Evolutionary conservation across 2,888 invertebrate species (phyloP), one percentile per base, ranked within the genome.

Genomic region (Chloromyia formosa): DNA sequence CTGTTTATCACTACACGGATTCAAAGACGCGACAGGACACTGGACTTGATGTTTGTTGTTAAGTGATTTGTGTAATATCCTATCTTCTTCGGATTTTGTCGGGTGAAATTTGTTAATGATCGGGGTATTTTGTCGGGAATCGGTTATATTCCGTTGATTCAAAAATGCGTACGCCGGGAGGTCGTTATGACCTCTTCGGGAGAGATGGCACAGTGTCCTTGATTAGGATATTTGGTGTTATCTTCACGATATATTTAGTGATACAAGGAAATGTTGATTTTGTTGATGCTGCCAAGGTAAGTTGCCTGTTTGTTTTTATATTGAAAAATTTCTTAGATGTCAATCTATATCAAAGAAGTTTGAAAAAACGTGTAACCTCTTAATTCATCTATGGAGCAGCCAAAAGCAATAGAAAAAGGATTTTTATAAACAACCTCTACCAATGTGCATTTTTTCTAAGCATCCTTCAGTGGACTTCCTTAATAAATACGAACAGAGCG

Each of bases 201-300:
- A 64, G 45, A 58, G 66, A 49, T 62, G 23, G 62, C 53, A 18
- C 75, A 9, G 62, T 69, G 64, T 75, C 75, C 73, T 42, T 75
- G 12, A 18, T 20, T 69, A 79, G 80, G 80, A 79, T 80, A 75
- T 79, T 82, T 78, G 78, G 83, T 75, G 80, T 81, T 77, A 80
- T 80, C 58, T 77, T 82, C 73, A 81, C 77, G 78, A 68, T 83
- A 73, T 77, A 83, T 74, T 79, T 81, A 60, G 76, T 80, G 75
- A 76, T 80, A 54, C 75, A 79, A 78, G 79, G 80, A 78, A 79
- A 80, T 77, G 81, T 81, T 74, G 79, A 78, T 77, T 78, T 82
- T 74, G 80, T 79, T n/a, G 80, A 81, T 60, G 83, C 83, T 72
- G 83, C 83, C 71, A 82, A 80, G 83, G 85, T 84, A 80, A 84